Base-by-base conservation (phyloP, 2,888 invertebrate genomes). In the Papilio gigon region DNA sequence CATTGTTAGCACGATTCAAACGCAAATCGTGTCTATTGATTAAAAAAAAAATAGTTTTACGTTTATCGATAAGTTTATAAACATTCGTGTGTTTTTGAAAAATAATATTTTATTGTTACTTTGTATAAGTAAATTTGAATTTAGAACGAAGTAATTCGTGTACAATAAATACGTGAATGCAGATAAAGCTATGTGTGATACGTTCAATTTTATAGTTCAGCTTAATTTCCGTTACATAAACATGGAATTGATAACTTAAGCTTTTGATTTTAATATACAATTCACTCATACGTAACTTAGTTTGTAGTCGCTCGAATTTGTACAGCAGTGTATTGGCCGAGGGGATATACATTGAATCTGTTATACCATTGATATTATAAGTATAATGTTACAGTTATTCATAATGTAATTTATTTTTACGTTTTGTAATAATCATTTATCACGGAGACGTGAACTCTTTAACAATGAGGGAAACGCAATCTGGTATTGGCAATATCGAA, bases 281-380 rank as follows among this genome's bases (percentile, higher is more conserved):
- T 63, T 37, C 9, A 60, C 40, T 65, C 27, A 60, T 69, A 69
- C 61, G 65, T 65, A 69, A 65, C 22, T 42, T 65, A 69, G 61
- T 50, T 61, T 44, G 25, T 69, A 69, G 27, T 56, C 30, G 53
- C 60, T 69, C 56, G 65, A 25, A 65, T 65, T 65, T 69, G 53
- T 56, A 61, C 22, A n/a, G 33, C 42, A 56, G 56, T 69, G 69
- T 69, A 65, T 65, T 60, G n/a, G 44, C 30, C 50, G 27, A 65
- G 35, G 59, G 59, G 59, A 65, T 65, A 65, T 65, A 69, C 65
- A 61, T 65, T 65, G 44, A 65, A 85, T 85, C 83, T 87, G 84
- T 84, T 81, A 84, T 83, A 80, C 86, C 85, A 87, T 86, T 88
- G 87, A 88, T 88, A 88, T 80, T 83, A 74, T 87, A 85, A 85